Conservation (phyloP, 2,797 vertebrate genomes). For the Gallinago solitaria region DNA sequence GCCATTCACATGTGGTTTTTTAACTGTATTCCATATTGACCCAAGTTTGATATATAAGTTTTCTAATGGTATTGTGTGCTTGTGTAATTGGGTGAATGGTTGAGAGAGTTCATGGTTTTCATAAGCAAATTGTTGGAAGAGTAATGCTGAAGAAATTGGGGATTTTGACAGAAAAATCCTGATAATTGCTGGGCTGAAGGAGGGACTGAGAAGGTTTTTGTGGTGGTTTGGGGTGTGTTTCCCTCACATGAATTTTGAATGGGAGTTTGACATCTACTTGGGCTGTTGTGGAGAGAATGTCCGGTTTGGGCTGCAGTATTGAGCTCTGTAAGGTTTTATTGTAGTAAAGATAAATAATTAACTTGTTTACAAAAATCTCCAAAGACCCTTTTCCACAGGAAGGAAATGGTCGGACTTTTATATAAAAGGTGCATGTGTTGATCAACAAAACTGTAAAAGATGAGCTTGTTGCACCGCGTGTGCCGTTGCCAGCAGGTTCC, state of each 20-base stretch:
- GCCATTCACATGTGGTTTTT: slow-evolving; percentile 5
- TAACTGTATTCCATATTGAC: not conserved
- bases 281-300: not conserved
- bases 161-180: not conserved
- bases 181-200: not conserved
- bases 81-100: not conserved
- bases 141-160: not conserved
- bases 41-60: fast-evolving
- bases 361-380: not conserved
- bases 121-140: not conserved
- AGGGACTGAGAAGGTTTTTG: not conserved
- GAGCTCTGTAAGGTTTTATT: not conserved
- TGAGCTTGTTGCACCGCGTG: fast-evolving
- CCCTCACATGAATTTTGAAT: too few relatives aligned
- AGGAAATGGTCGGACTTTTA: not conserved
- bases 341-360: not conserved
- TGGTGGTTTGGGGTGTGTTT: not conserved
- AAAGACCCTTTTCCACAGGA: not conserved
- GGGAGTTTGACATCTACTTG: not conserved
- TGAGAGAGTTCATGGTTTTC: fast-evolving
- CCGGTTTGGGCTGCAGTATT: not conserved
- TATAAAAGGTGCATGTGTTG: fast-evolving
- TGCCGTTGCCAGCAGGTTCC: not conserved
- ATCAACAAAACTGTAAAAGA: too few relatives aligned
- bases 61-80: not conserved